These are phyloP conservation scores for Boleophthalmus pectinirostris DNA, from an alignment of 2,113 vertebrate genomes.

Conservation along the genomic window DNA sequence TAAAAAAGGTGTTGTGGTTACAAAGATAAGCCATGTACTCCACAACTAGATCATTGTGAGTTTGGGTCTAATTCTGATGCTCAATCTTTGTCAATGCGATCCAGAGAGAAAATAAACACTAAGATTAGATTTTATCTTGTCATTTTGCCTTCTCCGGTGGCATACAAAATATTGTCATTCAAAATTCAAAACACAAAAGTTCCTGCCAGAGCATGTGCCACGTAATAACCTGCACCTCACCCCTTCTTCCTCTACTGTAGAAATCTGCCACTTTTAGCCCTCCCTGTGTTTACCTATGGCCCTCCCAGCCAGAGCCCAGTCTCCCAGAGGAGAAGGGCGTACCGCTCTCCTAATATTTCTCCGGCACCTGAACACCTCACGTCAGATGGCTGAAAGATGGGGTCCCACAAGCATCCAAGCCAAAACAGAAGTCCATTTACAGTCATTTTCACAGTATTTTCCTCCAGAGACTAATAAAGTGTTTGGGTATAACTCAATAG, in stretches of 20 bases:
- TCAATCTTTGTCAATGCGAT: neutral
- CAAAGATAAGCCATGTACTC: neutral
- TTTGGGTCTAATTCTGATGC: neutral
- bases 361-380: slow-evolving; percentile 24
- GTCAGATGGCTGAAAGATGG: slow-evolving; percentile 41
- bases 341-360: slow-evolving; percentile 36
- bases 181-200: slow-evolving; percentile 27
- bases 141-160: slow-evolving; percentile 1
- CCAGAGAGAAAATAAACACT: neutral
- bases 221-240: slow-evolving; percentile 50
- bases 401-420: slow-evolving; percentile 12
- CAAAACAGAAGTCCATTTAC: slow-evolving; percentile 5
- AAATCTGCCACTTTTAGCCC: slow-evolving; percentile 19
- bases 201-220: slow-evolving; percentile 71
- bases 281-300: slow-evolving; percentile 8
- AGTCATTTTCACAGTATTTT: slow-evolving; percentile 17
- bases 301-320: neutral
- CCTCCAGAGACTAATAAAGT: slow-evolving; percentile 23
- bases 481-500: slow-evolving; percentile 54
- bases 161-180: slow-evolving; percentile 11
- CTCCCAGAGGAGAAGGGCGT: slow-evolving; percentile 21
- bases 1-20: neutral
- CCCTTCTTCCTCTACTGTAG: slow-evolving; percentile 13
- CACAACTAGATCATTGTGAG: neutral
- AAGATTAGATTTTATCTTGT: neutral